These are phyloP conservation scores for Tachysurus fulvidraco DNA, from an alignment of 2,113 vertebrate species.

Conservation along the genomic window DNA sequence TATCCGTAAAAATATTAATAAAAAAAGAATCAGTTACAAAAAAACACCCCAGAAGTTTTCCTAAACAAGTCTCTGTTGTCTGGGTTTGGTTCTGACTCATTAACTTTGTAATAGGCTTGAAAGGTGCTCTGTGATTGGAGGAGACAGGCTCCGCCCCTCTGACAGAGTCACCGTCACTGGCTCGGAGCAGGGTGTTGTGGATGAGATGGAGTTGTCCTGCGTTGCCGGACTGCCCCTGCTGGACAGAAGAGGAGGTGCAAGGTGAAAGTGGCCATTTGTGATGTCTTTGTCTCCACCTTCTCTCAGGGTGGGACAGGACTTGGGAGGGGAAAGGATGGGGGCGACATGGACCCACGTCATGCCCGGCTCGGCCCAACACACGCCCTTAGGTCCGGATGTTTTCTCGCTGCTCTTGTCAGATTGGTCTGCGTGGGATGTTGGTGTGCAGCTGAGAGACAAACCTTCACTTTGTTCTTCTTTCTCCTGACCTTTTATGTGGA, in stretches of 20 bases:
- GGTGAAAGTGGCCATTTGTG: constrained; percentile 30
- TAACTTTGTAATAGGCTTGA: constrained; percentile 63
- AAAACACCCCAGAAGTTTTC: constrained; percentile 29
- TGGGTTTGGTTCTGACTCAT: constrained; percentile 49
- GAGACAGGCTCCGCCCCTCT: constrained; percentile 53
- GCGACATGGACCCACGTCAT: constrained; percentile 81
- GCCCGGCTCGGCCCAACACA: constrained; percentile 73
- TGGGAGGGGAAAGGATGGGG: constrained; percentile 78
- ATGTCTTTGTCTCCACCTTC: neutral
- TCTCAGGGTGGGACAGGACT: constrained; percentile 58
- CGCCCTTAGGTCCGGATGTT: constrained; percentile 50
- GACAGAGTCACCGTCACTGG: constrained; percentile 39
- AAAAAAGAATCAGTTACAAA: neutral
- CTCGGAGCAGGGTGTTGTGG: constrained; percentile 64
- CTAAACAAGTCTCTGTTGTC: constrained; percentile 44
- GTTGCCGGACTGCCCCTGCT: constrained; percentile 65
- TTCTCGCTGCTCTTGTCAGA: constrained; percentile 28
- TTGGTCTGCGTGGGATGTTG: constrained; percentile 20
- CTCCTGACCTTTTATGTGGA: constrained; percentile 34
- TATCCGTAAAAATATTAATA: constrained; percentile 24
- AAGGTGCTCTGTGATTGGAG: constrained; percentile 56
- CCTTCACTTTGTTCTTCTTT: neutral
- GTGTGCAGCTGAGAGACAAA: constrained; percentile 17
- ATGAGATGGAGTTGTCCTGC: constrained; percentile 74
- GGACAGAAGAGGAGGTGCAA: constrained; percentile 26